Base-by-base conservation (phyloP, 2,888 invertebrate genomes). In the Mythimna loreyi region DNA sequence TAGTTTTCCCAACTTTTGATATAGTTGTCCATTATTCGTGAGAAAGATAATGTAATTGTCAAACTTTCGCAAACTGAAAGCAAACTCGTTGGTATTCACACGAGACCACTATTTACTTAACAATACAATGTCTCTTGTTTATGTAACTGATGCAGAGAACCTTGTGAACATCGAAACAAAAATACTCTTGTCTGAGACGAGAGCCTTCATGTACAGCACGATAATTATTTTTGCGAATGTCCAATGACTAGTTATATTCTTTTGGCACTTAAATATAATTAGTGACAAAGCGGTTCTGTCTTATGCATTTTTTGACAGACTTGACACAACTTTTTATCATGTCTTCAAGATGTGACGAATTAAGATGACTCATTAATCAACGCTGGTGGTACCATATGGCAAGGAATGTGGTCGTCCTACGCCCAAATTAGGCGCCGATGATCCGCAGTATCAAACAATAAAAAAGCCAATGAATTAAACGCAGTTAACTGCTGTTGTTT, bases 71-170 rank as follows among this genome's bases (percentile, higher is more conserved):
- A 63, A 75, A 70, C 57, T 33, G 65, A 71, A 64, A 79, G 74
- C 28, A 62, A 65, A 67, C 69, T 78, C 52, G 30, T 80, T 83
- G 58, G 60, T 78, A 80, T 84, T 78, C 80, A 70, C 66, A 69
- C 40, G 50, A 66, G 58, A 55, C 47, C 70, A 70, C 66, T 81
- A 82, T 82, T 84, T 84, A 75, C 69, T 80, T 80, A 79, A 73
- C 63, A 69, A 74, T 72, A 79, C 80, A 71, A 68, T 79, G 79
- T 81, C 36, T 65, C 72, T 59, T 81, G 81, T 84, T 80, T 76
- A 80, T 82, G 78, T 80, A 84, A 83, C 74, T 68, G 77, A 82
- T 70, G 72, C 69, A 75, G 69, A 76, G 61, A 68, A 69, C 80
- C 80, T 82, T 84, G 77, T 77, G 67, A 70, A 65, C 59, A 72